phyloP scores from a whole-genome alignment of 2,888 invertebrate genomes.

The Rhingia campestris region DNA sequence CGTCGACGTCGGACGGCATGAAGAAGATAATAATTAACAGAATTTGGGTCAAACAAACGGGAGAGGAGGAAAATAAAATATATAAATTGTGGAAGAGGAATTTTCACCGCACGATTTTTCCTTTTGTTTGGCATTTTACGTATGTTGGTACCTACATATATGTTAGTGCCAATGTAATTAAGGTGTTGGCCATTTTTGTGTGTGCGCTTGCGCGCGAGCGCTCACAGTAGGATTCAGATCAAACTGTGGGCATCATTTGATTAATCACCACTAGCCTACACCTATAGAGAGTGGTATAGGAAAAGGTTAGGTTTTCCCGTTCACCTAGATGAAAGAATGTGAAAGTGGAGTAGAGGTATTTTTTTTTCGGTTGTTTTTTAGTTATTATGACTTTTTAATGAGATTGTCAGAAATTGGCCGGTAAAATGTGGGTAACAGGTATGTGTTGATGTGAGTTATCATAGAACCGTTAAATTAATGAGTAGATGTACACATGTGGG shows the following conservation, averaged over 20 bases:
- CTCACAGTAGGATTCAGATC: constrained; percentile 21
- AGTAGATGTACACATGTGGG: background rate
- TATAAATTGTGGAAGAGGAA: constrained; percentile 48
- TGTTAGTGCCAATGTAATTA: constrained; percentile 5
- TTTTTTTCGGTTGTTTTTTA: too few species aligned
- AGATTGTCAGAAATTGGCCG: background rate
- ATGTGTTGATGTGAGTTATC: background rate
- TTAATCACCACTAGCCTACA: constrained; percentile 22
- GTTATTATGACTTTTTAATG: background rate
- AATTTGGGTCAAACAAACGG: constrained; percentile 63
- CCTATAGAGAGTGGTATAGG: background rate
- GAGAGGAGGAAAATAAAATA: constrained; percentile 30
- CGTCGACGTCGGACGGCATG: constrained; percentile 19
- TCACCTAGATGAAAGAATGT: background rate
- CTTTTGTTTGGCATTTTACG: constrained; percentile 17
- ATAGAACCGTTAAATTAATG: constrained; percentile 9
- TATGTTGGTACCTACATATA: background rate
- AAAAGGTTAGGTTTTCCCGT: constrained; percentile 2
- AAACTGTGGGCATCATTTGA: constrained; percentile 21
- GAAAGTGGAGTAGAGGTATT: background rate
- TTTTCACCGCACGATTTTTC: constrained; percentile 62
- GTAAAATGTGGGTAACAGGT: background rate
- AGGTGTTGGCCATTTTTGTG: background rate
- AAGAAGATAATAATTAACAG: constrained; percentile 68
- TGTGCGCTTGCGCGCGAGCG: background rate